Evolutionary conservation across 2,888 invertebrate species (phyloP), one percentile per base, ranked within the genome.

Genomic region (Dynastes grantii): DNA sequence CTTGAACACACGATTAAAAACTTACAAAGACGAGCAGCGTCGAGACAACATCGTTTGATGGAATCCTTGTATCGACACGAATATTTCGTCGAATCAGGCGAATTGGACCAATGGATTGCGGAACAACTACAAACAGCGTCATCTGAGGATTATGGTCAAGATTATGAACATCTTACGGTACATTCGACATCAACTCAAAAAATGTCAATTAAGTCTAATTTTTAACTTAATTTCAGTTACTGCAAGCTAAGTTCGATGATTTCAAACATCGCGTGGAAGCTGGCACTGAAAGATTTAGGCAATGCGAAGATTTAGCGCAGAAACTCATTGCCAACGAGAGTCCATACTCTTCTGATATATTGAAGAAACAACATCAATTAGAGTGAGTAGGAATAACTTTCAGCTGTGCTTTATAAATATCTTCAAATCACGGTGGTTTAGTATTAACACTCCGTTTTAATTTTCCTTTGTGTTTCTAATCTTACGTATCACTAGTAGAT

Each of bases 111-210:
- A 84, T 98, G 98, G 97, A 96, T 98, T 73, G 93, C 94, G 81
- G 97, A 98, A 84, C 96, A 98, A 87, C 93, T 95, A 85, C 95
- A 96, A 73, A 94, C 95, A 0, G 97, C 98, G 0, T 94, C 95
- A 71, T 96, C 95, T 77, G 97, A 98, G 85, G 98, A 98, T 87
- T 98, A 96, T 85, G 98, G 98, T 0, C 96, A 96, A 87, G 98
- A 98, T 88, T 98, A 95, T 85, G 97, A 97, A 85, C 97, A 97
- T 89, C 89, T 97, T 73, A 87, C 96, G 89, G 94, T 96, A 84
- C 86, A 32, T 16, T n/a, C 1, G n/a, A 51, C n/a, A 8, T 45
- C 37, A 6, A 8, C 16, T 37, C 32, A 40, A 11, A 11, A 55
- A 13, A 58, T n/a, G 1, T 61, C 1, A 27, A 37, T 37, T 2